Evolutionary conservation across 2,113 vertebrate species (phyloP).

Genomic region (Chelonoidis abingdonii): DNA sequence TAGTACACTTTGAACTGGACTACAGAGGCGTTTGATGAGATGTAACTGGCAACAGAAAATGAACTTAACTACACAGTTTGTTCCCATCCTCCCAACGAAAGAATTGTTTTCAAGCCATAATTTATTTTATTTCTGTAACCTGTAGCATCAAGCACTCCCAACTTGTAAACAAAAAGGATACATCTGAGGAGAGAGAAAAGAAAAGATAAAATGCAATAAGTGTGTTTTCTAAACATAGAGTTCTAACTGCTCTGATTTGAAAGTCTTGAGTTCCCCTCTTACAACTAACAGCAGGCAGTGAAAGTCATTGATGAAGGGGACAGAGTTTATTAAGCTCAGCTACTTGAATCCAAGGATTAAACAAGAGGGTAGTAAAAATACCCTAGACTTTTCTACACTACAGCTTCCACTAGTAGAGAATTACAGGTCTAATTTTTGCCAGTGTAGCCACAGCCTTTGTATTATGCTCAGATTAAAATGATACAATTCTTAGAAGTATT

Average conservation of each 20-base stretch:
- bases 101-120: not conserved
- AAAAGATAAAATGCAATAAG: not conserved
- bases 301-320: not conserved
- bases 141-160: not conserved
- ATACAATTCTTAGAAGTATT: not conserved
- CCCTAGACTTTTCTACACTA: not conserved
- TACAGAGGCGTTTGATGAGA: rapidly evolving
- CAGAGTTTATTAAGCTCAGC: not conserved
- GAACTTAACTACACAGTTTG: not conserved
- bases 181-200: not conserved
- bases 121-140: not conserved
- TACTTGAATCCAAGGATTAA: not conserved
- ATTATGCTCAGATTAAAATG: not conserved
- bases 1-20: not conserved
- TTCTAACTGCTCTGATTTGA: not conserved
- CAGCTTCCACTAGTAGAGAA: not conserved
- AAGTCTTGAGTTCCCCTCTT: no score
- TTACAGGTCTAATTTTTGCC: not conserved
- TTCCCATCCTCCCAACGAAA: not conserved
- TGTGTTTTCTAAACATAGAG: not conserved
- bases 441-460: not conserved
- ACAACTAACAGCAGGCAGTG: no score
- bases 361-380: not conserved
- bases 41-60: not conserved
- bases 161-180: not conserved